A percentile compares a stretch with the other conserved stretches of the same genome.
phyloP scores from a whole-genome alignment of 1,140 invertebrate species.

The Himalopsyche phryganea region DNA sequence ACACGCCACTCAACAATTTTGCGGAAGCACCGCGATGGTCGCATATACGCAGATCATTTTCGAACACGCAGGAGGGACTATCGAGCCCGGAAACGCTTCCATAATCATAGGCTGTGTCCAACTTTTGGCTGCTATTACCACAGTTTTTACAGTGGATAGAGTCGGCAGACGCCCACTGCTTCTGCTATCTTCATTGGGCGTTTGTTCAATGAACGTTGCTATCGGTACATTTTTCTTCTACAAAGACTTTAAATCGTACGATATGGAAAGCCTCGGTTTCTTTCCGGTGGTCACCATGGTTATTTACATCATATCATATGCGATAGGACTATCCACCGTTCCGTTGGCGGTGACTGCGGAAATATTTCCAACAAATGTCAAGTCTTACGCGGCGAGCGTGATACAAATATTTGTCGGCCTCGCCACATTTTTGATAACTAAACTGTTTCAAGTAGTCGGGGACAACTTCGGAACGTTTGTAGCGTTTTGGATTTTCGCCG shows the following conservation, averaged over 20 bases:
- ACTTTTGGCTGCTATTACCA: constrained; percentile 59
- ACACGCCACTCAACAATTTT: constrained; percentile 71
- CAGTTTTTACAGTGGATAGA: constrained; percentile 66
- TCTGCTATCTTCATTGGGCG: constrained; percentile 56
- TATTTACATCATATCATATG: constrained; percentile 67
- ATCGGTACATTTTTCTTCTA: constrained; percentile 60
- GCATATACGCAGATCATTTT: constrained; percentile 74
- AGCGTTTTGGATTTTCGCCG: constrained; percentile 71
- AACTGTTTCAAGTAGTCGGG: constrained; percentile 65
- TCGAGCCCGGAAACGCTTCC: constrained; percentile 53
- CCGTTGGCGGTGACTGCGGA: constrained; percentile 71
- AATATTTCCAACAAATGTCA: constrained; percentile 68
- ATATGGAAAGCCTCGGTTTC: constrained; percentile 48
- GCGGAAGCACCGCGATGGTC: constrained; percentile 69
- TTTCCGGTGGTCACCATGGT: constrained; percentile 65
- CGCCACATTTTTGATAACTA: constrained; percentile 70
- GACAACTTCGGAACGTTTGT: constrained; percentile 61
- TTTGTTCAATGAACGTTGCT: constrained; percentile 52
- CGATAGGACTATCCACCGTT: constrained; percentile 66
- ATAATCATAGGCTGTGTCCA: constrained; percentile 67
- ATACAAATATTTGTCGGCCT: constrained; percentile 68
- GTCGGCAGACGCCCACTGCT: constrained; percentile 67
- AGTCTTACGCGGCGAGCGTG: constrained; percentile 66
- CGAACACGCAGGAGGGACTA: constrained; percentile 48
- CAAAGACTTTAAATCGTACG: constrained; percentile 36